Evolutionary conservation across 2,113 vertebrate species (phyloP).

Genomic region (Protobothrops mucrosquamatus): DNA sequence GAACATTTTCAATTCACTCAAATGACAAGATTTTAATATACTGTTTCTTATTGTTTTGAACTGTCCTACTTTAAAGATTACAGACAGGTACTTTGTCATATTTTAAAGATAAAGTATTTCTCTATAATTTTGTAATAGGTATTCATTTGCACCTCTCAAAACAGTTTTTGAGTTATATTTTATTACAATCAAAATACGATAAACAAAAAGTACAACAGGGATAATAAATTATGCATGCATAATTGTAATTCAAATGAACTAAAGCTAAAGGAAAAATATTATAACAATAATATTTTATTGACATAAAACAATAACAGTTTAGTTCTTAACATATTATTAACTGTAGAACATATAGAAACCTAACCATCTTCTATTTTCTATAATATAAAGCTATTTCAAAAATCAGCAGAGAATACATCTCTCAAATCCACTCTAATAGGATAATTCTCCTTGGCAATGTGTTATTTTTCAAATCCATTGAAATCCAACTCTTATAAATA

Average conservation of each 20-base stretch:
- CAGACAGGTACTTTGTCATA: not conserved
- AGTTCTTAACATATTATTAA: not conserved
- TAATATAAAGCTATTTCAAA: not conserved
- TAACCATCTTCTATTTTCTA: not conserved
- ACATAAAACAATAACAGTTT: not conserved
- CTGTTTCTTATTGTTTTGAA: not conserved
- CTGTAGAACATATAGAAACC: not conserved
- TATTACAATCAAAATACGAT: not conserved
- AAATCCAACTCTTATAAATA: not conserved
- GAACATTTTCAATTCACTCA: not conserved
- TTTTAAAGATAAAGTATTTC: not conserved
- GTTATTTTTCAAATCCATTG: not conserved
- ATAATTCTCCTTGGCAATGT: not conserved
- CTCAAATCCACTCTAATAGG: not conserved
- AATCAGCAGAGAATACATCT: not conserved
- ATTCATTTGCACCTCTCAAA: not conserved
- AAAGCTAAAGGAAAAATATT: not conserved
- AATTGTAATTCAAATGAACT: not conserved
- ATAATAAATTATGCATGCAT: not conserved
- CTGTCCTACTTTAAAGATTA: not conserved
- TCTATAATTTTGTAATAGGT: not conserved
- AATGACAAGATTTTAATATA: not conserved
- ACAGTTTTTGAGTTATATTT: not conserved
- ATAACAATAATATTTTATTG: not conserved
- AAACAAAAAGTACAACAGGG: not conserved